Evolutionary conservation across 1,140 invertebrate species (phyloP).

Genomic region (Teleogryllus occipitalis): DNA sequence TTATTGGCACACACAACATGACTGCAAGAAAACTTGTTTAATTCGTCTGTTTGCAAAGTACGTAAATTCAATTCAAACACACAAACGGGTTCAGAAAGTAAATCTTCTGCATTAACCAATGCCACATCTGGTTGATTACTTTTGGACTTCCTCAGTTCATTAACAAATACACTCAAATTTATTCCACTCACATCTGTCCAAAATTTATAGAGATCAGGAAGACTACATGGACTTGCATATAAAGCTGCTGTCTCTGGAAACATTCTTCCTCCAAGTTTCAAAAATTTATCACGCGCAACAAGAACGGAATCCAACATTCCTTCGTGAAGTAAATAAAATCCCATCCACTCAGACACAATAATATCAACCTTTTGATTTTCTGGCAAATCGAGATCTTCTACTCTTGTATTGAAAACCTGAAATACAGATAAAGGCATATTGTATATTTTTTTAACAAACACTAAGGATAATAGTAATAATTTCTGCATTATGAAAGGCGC

Average conservation of each 20-base stretch:
- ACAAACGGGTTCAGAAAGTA: conserved; percentile 38
- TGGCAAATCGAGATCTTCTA: conserved; percentile 56
- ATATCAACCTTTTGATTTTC: conserved; percentile 79
- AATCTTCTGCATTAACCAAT: conserved; percentile 32
- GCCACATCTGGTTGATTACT: conserved; percentile 35
- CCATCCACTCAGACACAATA: conserved; percentile 99
- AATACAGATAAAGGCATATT: background rate
- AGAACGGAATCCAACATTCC: conserved; percentile 94
- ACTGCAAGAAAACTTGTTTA: conserved; percentile 32
- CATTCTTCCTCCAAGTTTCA: conserved; percentile 51
- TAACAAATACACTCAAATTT: conserved; percentile 37
- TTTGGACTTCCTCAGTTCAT: conserved; percentile 30
- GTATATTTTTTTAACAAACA: background rate
- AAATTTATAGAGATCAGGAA: conserved; percentile 49
- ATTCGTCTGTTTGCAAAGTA: conserved; percentile 28
- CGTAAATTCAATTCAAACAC: conserved; percentile 34
- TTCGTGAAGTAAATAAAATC: conserved; percentile 96
- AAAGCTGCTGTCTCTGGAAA: conserved; percentile 38
- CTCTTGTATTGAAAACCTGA: conserved; percentile 49
- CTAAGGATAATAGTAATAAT: background rate
- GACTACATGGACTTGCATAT: conserved; percentile 55
- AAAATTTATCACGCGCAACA: conserved; percentile 81
- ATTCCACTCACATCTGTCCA: conserved; percentile 63
- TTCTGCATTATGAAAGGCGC: too few species aligned
- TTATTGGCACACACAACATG: conserved; percentile 40